Evolutionary conservation across 2,113 vertebrate genomes (phyloP).

Genomic region (Podarcis cretensis): DNA sequence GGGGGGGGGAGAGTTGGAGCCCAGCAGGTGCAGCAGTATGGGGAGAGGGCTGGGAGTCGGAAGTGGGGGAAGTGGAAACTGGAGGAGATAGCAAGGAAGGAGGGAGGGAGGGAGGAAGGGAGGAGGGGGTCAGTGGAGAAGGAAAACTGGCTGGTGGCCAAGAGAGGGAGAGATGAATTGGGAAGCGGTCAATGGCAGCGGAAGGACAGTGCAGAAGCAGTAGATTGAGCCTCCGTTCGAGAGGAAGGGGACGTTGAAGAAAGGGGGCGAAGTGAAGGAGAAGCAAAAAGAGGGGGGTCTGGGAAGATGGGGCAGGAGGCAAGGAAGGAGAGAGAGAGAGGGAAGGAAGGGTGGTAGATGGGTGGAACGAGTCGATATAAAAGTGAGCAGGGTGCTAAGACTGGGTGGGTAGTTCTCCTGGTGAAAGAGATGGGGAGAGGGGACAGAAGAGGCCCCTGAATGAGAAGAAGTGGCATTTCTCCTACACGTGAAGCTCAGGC

Average conservation of each 20-base stretch:
- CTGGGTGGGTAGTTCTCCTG: neutral
- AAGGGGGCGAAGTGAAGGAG: neutral
- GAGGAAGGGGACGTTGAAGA: too few relatives aligned
- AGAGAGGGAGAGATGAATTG: neutral
- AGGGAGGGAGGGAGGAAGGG: too few relatives aligned
- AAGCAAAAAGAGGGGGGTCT: neutral
- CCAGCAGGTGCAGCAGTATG: neutral
- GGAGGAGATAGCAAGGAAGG: neutral
- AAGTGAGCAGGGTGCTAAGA: neutral
- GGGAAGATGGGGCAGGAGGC: neutral
- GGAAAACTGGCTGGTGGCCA: neutral
- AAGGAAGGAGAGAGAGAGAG: too few relatives aligned
- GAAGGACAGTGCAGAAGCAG: neutral
- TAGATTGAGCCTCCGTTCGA: neutral
- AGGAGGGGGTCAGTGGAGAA: too few relatives aligned
- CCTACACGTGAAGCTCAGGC: too few relatives aligned
- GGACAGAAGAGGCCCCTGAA: neutral
- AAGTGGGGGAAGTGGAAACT: neutral
- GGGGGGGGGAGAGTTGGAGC: too few relatives aligned
- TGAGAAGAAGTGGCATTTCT: neutral
- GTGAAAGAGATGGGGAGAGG: neutral
- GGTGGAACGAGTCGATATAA: neutral
- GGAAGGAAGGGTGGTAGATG: neutral
- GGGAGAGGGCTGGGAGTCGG: neutral
- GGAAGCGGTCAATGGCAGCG: neutral